Conservation (phyloP, 2,113 vertebrate species). For the Tricholaema leucomelas region DNA sequence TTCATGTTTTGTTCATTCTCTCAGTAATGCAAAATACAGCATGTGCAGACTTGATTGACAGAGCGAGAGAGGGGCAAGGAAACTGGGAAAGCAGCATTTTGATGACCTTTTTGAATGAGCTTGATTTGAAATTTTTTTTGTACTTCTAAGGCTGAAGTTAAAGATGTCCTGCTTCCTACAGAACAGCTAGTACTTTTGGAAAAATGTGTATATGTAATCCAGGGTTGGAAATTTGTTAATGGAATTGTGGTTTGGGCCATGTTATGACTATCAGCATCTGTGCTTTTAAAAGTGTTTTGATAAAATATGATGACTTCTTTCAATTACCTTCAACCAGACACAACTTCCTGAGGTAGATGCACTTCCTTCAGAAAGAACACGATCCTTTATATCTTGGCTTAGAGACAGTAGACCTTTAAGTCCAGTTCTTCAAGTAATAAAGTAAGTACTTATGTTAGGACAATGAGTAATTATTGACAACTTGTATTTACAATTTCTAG, state of each 20-base stretch:
- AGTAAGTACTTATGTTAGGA: conserved; percentile 79
- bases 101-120: neutral
- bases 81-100: neutral
- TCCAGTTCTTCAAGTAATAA: conserved; percentile 86
- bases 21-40: neutral
- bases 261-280: rapidly evolving
- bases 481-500: neutral
- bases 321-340: conserved; percentile 73
- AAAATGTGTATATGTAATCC: neutral
- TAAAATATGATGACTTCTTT: neutral
- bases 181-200: neutral
- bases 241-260: neutral
- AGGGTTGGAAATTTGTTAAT: neutral
- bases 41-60: neutral
- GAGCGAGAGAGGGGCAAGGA: neutral
- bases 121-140: neutral
- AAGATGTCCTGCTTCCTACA: neutral
- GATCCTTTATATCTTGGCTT: conserved; percentile 92
- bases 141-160: neutral
- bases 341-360: conserved; percentile 91
- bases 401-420: conserved; percentile 86
- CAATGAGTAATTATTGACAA: neutral
- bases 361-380: conserved; percentile 83
- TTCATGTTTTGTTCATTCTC: neutral
- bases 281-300: neutral